These are phyloP conservation scores for Pithys albifrons DNA, from an alignment of 2,113 vertebrate species.

Conservation along the genomic window DNA sequence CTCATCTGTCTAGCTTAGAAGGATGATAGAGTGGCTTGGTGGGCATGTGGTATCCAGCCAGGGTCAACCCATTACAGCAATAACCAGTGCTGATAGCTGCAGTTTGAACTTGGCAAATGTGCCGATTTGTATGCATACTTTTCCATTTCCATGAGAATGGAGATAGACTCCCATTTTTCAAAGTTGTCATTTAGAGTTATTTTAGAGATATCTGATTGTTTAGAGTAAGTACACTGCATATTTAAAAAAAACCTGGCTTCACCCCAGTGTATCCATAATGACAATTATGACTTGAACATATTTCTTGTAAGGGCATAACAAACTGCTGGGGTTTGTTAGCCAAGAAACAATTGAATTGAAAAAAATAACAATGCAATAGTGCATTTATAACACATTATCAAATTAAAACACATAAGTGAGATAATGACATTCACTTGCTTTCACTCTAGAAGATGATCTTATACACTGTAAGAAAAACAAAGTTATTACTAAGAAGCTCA, in stretches of 20 bases:
- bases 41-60: too few species aligned
- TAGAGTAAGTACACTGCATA: not conserved
- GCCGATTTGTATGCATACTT: not conserved
- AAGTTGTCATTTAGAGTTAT: not conserved
- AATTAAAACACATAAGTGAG: not conserved
- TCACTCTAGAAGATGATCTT: not conserved
- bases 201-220: not conserved
- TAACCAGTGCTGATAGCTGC: not conserved
- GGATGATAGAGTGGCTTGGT: too few species aligned
- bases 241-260: not conserved
- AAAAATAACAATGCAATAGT: not conserved
- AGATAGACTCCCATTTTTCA: not conserved
- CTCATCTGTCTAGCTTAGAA: too few species aligned
- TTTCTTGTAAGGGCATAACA: not conserved
- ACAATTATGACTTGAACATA: not conserved
- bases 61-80: not conserved
- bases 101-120: not conserved
- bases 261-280: not conserved
- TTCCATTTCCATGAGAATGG: not conserved
- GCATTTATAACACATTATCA: not conserved
- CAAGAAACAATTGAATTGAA: not conserved
- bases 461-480: not conserved
- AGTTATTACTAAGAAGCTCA: not conserved
- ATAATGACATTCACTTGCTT: not conserved
- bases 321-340: not conserved